These are phyloP conservation scores for Camponotus fellah DNA, from an alignment of 2,888 invertebrate genomes.

Conservation along the genomic window DNA sequence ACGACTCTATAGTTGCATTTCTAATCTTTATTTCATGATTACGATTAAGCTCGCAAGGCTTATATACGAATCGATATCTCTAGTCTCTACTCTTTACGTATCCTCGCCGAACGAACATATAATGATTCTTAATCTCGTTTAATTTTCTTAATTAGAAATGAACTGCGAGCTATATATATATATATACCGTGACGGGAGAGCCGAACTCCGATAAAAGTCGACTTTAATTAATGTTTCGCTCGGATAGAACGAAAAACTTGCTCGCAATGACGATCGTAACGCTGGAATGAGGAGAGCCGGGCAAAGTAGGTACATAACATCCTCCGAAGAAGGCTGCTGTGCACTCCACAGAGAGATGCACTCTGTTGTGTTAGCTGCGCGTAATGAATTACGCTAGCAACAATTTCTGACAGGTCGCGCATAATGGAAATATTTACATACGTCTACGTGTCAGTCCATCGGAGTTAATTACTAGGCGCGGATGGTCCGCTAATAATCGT, in stretches of 20 bases:
- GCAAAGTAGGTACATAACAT: neutral
- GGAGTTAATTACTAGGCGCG: conserved; percentile 6
- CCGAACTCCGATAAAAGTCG: neutral
- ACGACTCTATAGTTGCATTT: neutral
- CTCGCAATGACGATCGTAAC: neutral
- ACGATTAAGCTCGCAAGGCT: neutral
- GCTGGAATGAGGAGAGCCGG: neutral
- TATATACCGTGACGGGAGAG: neutral
- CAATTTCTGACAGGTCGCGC: neutral
- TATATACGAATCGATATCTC: neutral
- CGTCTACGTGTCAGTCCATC: neutral
- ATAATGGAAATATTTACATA: conserved; percentile 40
- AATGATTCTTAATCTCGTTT: neutral
- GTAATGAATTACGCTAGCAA: conserved; percentile 12
- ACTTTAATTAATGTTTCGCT: conserved; percentile 18
- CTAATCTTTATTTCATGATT: neutral
- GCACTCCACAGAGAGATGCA: neutral
- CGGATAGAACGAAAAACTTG: neutral
- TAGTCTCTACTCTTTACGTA: neutral
- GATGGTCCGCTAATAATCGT: conserved; percentile 9
- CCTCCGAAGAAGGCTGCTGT: neutral
- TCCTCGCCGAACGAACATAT: neutral
- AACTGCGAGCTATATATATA: neutral
- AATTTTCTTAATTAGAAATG: conserved; percentile 1
- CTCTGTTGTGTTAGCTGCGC: neutral